Evolutionary conservation across 2,797 vertebrate species (phyloP), one percentile per base, ranked within the genome.

Genomic region (Coranthus polyacanthus): DNA sequence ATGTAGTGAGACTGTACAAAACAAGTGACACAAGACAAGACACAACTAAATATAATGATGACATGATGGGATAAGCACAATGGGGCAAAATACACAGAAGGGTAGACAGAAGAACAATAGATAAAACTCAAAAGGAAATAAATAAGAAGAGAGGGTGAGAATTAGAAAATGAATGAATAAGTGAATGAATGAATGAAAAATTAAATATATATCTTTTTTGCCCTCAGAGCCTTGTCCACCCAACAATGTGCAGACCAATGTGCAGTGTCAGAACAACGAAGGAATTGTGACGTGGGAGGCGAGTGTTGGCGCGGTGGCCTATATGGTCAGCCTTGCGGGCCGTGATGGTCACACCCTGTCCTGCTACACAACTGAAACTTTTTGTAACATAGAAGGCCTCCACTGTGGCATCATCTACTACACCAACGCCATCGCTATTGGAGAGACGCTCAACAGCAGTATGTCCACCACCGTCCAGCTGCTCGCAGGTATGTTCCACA

Each of bases 221-320:
- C 36, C 44, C 22, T 12, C 72, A 95, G 95, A 94, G 70, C 94
- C 94, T 3, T 95, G 95, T 50, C 89, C 93, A 0, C 94, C 95
- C 12, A 60, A 43, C n/a, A 76, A 90, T 0, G 74, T 95, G 21
- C 60, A 81, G 51, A 76, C 85, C 9, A 50, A 13, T 1, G 10
- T 86, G 37, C 13, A 77, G 10, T 93, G 90, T 66, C 39, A 70
- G 17, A 81, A 26, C 3, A 8, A 68, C 54, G 3, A 3, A 0
- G 93, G 54, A 6, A 67, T 59, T 0, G 81, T 94, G 73, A 83
- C 87, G 0, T 95, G 94, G 94, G 94, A 94, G 58, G 13, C 46
- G n/a, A 95, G 91, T 45, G 6, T n/a, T 0, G 84, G 85, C 0
- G 92, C 92, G 0, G 57, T 90, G 38, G 75, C 64, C 22, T 95